Evolutionary conservation across 1,140 invertebrate genomes (phyloP).

Genomic region (Drosophila neocordata): DNA sequence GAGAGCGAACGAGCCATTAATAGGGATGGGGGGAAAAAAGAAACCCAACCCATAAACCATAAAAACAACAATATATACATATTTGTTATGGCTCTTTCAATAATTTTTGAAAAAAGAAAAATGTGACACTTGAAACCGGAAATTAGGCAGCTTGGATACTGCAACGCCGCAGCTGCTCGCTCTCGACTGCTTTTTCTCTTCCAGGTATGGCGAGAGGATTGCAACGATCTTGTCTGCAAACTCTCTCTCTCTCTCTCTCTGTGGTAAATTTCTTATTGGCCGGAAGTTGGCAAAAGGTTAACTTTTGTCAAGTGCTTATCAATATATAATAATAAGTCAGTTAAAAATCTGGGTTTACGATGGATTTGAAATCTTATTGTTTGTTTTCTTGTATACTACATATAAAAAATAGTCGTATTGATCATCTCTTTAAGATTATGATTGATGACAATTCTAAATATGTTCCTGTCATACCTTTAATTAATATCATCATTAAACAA

Average conservation of each 20-base stretch:
- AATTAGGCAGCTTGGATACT: constrained; percentile 66
- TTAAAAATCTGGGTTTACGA: too few species aligned
- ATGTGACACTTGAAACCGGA: constrained; percentile 77
- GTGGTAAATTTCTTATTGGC: not conserved
- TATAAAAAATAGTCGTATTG: too few species aligned
- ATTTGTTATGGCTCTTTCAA: constrained; percentile 76
- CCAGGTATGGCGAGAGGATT: constrained; percentile 3
- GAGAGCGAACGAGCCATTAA: constrained; percentile 17
- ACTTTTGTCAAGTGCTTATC: not conserved
- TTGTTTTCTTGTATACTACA: too few species aligned
- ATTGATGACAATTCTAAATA: too few species aligned
- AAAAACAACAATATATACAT: constrained; percentile 54
- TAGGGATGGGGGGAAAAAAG: constrained; percentile 13
- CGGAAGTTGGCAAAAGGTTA: constrained; percentile 2
- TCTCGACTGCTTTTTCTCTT: constrained; percentile 36
- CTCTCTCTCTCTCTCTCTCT: constrained; percentile 29
- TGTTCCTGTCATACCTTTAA: too few species aligned
- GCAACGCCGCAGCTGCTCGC: constrained; percentile 57
- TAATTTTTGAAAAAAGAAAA: constrained; percentile 62
- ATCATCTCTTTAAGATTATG: too few species aligned
- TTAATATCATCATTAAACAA: too few species aligned
- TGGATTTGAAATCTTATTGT: too few species aligned
- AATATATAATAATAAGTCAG: not conserved
- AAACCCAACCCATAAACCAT: constrained; percentile 69
- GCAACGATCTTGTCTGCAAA: not conserved